Conservation (phyloP, 2,797 vertebrate genomes). For the Perodicticus potto region DNA sequence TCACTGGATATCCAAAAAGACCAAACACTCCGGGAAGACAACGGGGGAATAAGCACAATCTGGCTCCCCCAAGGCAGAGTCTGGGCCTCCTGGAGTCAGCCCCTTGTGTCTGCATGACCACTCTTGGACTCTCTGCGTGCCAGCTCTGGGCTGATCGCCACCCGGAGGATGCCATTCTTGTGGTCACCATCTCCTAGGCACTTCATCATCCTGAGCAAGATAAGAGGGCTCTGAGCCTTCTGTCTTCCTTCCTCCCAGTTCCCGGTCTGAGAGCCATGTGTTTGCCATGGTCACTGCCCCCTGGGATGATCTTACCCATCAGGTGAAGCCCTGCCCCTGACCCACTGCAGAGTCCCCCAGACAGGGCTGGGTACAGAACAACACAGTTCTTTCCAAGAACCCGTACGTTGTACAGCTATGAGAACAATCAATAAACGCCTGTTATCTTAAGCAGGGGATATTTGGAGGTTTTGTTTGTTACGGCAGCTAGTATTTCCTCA, state of each 20-base stretch:
- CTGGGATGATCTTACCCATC: background rate
- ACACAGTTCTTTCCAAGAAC: background rate
- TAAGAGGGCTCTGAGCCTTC: background rate
- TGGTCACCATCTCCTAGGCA: no score
- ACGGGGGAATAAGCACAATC: background rate
- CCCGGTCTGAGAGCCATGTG: background rate
- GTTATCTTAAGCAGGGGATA: background rate
- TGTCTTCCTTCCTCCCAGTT: background rate
- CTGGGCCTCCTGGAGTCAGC: background rate
- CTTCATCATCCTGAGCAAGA: background rate
- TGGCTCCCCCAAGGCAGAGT: background rate
- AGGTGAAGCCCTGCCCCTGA: background rate
- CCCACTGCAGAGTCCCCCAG: background rate
- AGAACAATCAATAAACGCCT: constrained; percentile 52
- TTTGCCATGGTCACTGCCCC: background rate
- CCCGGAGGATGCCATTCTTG: rapidly evolving
- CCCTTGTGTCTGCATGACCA: rapidly evolving
- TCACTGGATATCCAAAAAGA: background rate
- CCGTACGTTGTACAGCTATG: background rate
- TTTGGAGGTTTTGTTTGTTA: background rate
- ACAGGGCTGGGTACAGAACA: background rate
- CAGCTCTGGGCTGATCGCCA: rapidly evolving
- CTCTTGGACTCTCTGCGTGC: background rate
- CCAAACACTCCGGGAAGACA: background rate
- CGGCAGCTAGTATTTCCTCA: background rate